Percentiles rank a stretch among this genome's conserved stretches.
Evolutionary conservation across 1,140 invertebrate species (phyloP).

Genomic region (Tetranychus cinnabarinus): DNA sequence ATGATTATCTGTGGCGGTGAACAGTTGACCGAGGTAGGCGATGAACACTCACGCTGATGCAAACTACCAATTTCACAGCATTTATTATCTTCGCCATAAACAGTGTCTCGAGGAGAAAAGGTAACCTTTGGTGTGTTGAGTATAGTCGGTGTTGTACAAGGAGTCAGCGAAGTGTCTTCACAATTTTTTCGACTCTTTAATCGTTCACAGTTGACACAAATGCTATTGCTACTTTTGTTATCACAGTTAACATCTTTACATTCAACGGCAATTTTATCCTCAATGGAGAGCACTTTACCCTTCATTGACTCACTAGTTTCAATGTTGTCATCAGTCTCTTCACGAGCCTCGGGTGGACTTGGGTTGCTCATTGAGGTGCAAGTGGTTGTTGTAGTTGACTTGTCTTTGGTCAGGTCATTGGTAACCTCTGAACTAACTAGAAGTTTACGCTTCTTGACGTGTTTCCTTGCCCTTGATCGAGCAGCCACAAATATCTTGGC

Average conservation of each 20-base stretch:
- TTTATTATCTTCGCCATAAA: neutral
- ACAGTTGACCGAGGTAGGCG: neutral
- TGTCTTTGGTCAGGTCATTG: constrained; percentile 12
- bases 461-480: constrained; percentile 58
- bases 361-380: constrained; percentile 17
- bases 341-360: constrained; percentile 14
- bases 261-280: too few species aligned
- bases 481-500: constrained; percentile 94
- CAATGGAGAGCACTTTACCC: too few species aligned
- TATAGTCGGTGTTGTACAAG: neutral
- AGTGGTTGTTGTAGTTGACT: constrained; percentile 16
- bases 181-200: too few species aligned
- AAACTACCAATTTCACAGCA: neutral
- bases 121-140: constrained; percentile 1
- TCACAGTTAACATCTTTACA: too few species aligned
- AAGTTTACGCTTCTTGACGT: constrained; percentile 16
- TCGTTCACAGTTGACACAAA: too few species aligned
- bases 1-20: constrained; percentile 9
- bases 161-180: neutral
- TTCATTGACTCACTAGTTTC: too few species aligned
- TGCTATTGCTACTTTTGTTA: too few species aligned
- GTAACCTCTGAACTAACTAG: neutral
- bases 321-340: neutral
- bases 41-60: neutral
- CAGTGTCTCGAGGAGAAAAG: constrained; percentile 1